Conservation (phyloP, 2,113 vertebrate genomes). For the Cichladusa arquata region DNA sequence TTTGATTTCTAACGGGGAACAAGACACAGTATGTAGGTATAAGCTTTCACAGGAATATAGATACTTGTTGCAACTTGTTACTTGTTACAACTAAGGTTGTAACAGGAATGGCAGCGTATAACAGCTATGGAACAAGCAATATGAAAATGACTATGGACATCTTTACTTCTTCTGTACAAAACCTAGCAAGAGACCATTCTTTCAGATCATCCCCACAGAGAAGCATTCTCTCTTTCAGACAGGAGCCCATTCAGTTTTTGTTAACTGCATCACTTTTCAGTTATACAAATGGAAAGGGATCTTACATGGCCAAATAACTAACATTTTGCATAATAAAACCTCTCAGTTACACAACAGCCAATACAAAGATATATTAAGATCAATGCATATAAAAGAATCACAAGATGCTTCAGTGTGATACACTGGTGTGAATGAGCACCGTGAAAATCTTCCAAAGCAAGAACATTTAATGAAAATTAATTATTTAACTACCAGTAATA, state of each 20-base stretch:
- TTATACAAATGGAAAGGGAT: neutral
- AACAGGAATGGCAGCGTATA: neutral
- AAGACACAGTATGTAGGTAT: neutral
- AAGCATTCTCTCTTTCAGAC: neutral
- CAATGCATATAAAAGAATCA: neutral
- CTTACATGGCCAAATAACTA: neutral
- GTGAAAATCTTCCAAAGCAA: neutral
- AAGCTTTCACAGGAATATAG: neutral
- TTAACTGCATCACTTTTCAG: neutral
- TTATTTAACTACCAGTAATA: neutral
- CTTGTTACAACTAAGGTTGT: neutral
- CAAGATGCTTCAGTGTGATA: neutral
- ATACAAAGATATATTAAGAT: neutral
- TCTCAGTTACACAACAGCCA: neutral
- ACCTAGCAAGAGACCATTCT: neutral
- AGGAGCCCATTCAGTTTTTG: neutral
- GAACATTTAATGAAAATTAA: neutral
- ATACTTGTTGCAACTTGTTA: neutral
- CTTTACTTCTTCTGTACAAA: constrained; percentile 1
- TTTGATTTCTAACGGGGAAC: neutral
- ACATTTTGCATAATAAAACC: neutral
- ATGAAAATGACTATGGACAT: neutral
- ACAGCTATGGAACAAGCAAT: neutral
- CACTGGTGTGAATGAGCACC: neutral
- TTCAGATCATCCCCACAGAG: neutral